Conservation (phyloP, 2,797 vertebrate genomes). For the Vultur gryphus region DNA sequence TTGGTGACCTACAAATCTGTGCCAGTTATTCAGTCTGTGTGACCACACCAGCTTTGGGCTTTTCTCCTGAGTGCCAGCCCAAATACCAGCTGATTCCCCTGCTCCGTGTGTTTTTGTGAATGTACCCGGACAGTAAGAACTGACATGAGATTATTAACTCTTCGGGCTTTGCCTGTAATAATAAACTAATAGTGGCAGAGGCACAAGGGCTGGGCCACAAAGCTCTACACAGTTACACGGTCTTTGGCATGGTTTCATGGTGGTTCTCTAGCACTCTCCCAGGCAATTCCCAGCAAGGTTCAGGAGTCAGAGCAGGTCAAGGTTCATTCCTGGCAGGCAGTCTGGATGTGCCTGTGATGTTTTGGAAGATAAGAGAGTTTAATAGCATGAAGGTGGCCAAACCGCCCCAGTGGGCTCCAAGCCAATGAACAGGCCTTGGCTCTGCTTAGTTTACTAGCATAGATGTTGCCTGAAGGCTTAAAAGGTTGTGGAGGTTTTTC, state of each 20-base stretch:
- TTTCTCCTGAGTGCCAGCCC: not conserved
- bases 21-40: not conserved
- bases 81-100: not conserved
- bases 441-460: not conserved
- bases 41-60: not conserved
- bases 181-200: not conserved
- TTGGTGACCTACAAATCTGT: not conserved
- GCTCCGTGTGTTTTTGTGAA: rapidly evolving
- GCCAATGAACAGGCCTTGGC: not conserved
- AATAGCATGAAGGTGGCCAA: not conserved
- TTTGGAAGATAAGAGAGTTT: not conserved
- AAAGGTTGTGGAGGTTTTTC: not conserved
- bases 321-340: not conserved
- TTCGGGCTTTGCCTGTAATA: not conserved
- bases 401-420: not conserved
- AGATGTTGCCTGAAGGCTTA: not conserved
- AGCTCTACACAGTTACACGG: not conserved
- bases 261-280: not conserved
- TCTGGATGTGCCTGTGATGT: not conserved
- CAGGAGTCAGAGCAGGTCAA: not conserved
- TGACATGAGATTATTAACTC: not conserved
- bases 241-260: not conserved
- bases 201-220: not conserved
- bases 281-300: not conserved
- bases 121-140: not conserved